Conservation (phyloP, 2,888 invertebrate species). For the Ashinkailepas kermadecensis region DNA sequence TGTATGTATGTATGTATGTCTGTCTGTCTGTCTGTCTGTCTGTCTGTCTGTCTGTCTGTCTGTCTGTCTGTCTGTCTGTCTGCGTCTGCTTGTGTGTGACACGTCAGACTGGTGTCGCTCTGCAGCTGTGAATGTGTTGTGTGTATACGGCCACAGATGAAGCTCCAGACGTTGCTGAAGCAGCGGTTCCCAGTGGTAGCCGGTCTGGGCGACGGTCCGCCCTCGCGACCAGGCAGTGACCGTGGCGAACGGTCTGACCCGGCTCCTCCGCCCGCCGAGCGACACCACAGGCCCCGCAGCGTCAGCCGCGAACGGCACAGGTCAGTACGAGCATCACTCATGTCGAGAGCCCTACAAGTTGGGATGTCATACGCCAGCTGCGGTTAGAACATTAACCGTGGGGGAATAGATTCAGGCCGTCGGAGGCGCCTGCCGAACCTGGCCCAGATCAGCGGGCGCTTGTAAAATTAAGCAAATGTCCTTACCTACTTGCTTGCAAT, state of each 20-base stretch:
- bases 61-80: not conserved
- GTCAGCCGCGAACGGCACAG: not conserved
- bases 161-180: slow-evolving; percentile 20
- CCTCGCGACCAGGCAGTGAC: not conserved
- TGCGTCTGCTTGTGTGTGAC: not conserved
- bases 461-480: no score
- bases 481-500: no score
- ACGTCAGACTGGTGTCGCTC: no score
- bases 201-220: not conserved
- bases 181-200: not conserved
- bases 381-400: no score
- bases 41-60: no score
- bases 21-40: no score
- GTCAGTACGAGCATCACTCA: not conserved
- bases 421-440: no score
- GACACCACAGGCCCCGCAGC: not conserved
- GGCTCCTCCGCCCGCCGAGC: not conserved
- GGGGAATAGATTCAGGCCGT: no score
- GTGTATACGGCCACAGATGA: not conserved
- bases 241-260: not conserved
- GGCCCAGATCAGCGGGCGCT: no score
- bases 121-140: no score
- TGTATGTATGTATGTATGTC: not conserved
- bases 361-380: no score
- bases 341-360: not conserved